Base-by-base conservation (phyloP, 2,888 invertebrate species). In the Choreutis nemorana region DNA sequence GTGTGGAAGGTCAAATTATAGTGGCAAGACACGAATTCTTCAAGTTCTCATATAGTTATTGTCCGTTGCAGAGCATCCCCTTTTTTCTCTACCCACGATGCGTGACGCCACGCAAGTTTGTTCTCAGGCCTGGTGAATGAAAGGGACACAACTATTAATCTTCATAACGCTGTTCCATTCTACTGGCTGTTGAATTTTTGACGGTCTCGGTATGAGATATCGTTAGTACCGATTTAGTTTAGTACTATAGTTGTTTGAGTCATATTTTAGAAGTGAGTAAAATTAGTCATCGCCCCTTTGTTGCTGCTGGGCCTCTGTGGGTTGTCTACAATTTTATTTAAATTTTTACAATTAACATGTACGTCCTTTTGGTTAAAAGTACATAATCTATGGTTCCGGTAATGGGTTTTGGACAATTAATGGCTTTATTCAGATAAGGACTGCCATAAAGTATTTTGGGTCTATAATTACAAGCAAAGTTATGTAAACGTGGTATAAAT, bases 61-160 rank as follows among this genome's bases (percentile, higher is more conserved):
- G 54, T 50, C 49, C 58, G 53, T 55, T 52, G 55, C 59, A 55
- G 47, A 50, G 50, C 55, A 63, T 57, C 64, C 66, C 66, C 63
- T 65, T 67, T 52, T 68, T 71, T 62, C 67, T 66, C 64, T 72
- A 73, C 62, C 57, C 66, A 70, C 50, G 55, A 45, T 65, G 58
- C 75, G 71, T 67, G 59, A 62, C 75, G 59, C 63, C 66, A 67
- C 65, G 67, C 70, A 61, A 67, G 56, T 55, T 39, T 44, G 61
- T 72, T 73, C 72, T 62, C 70, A 71, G 55, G 65, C 56, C 37
- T n/a, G n/a, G n/a, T n/a, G n/a, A n/a, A n/a, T n/a, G n/a, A n/a
- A n/a, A 30, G 26, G 26, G 30, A 15, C n/a, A n/a, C n/a, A n/a
- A n/a, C n/a, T n/a, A n/a, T n/a, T n/a, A n/a, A n/a, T n/a, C n/a